Evolutionary conservation across 2,113 vertebrate species (phyloP).

Genomic region (Corapipo altera): DNA sequence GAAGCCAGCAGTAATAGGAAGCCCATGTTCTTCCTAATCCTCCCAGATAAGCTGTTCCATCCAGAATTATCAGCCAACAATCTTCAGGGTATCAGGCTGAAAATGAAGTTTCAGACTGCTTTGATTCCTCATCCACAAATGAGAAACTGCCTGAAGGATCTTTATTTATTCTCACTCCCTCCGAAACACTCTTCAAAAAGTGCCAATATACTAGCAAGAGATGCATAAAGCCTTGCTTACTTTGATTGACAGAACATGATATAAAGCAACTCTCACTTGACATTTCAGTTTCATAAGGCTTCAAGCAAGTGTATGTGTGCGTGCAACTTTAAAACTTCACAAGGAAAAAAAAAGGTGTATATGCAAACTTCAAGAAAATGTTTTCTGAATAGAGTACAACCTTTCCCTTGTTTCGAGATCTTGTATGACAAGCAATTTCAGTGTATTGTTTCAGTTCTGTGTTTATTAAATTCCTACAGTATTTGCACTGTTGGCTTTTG

Average conservation of each 20-base stretch:
- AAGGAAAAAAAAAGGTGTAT: slow-evolving; percentile 72
- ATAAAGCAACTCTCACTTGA: slow-evolving; percentile 85
- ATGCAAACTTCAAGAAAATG: slow-evolving; percentile 69
- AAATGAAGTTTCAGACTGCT: slow-evolving; percentile 89
- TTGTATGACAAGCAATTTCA: slow-evolving; percentile 57
- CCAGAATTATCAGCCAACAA: slow-evolving; percentile 87
- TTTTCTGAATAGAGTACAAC: slow-evolving; percentile 63
- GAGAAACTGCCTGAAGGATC: slow-evolving; percentile 88
- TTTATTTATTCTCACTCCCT: slow-evolving; percentile 85
- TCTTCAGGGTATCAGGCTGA: slow-evolving; percentile 87
- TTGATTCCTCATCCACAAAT: slow-evolving; percentile 89
- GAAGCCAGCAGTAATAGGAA: slow-evolving; percentile 85
- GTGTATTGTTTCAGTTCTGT: slow-evolving; percentile 25
- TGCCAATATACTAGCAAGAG: slow-evolving; percentile 87
- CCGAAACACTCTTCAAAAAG: slow-evolving; percentile 86
- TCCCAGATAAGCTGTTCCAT: slow-evolving; percentile 85
- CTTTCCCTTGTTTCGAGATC: slow-evolving; percentile 43
- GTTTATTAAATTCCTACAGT: slow-evolving; percentile 63
- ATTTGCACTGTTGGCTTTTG: slow-evolving; percentile 50
- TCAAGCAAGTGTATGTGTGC: slow-evolving; percentile 53
- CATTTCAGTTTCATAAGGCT: slow-evolving; percentile 85
- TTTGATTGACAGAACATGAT: slow-evolving; percentile 86
- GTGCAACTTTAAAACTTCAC: slow-evolving; percentile 63
- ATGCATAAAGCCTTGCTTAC: slow-evolving; percentile 80
- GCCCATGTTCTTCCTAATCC: slow-evolving; percentile 85